A percentile compares a stretch with the other conserved stretches of the same genome.
phyloP scores from a whole-genome alignment of 37 sponge, comb jelly and placozoan species.

The Petrosia ficiformis region DNA sequence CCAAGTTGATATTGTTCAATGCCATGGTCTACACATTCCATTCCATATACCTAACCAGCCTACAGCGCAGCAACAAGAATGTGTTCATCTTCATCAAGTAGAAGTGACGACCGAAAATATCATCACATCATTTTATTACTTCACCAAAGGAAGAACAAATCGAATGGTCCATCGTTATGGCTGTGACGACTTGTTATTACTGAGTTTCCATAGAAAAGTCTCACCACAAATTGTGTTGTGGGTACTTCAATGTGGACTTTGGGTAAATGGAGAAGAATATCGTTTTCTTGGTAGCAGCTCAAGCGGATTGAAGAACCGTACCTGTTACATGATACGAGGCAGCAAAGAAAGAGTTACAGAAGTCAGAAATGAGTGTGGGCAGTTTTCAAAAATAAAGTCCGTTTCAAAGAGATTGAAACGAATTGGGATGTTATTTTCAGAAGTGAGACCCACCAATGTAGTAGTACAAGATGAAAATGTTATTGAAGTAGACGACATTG shows the following conservation, averaged over 20 bases:
- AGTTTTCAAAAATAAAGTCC: slow-evolving; percentile 40
- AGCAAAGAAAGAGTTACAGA: slow-evolving; percentile 7
- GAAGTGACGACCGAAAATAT: neutral
- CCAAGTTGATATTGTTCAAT: neutral
- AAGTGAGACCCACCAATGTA: slow-evolving; percentile 39
- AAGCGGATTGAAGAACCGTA: slow-evolving; percentile 60
- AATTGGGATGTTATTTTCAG: slow-evolving; percentile 78
- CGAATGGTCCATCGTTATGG: slow-evolving; percentile 64
- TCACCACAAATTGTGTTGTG: neutral
- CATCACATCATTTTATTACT: neutral
- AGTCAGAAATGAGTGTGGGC: slow-evolving; percentile 55
- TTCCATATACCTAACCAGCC: neutral
- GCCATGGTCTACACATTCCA: neutral
- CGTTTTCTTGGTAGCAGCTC: slow-evolving; percentile 71
- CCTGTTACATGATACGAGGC: slow-evolving; percentile 63
- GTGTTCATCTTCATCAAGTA: neutral
- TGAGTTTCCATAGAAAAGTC: slow-evolving; percentile 40
- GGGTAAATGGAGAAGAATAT: slow-evolving; percentile 48
- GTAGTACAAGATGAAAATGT: slow-evolving; percentile 29
- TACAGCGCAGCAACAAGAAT: neutral
- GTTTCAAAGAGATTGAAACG: slow-evolving; percentile 60
- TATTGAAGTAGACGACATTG: slow-evolving; percentile 49
- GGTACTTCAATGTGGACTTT: slow-evolving; percentile 27
- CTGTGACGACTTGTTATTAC: slow-evolving; percentile 14
- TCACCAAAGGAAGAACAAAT: slow-evolving; percentile 22